phyloP scores from a whole-genome alignment of 2,888 invertebrate genomes.

The Tuberolachnus salignus region DNA sequence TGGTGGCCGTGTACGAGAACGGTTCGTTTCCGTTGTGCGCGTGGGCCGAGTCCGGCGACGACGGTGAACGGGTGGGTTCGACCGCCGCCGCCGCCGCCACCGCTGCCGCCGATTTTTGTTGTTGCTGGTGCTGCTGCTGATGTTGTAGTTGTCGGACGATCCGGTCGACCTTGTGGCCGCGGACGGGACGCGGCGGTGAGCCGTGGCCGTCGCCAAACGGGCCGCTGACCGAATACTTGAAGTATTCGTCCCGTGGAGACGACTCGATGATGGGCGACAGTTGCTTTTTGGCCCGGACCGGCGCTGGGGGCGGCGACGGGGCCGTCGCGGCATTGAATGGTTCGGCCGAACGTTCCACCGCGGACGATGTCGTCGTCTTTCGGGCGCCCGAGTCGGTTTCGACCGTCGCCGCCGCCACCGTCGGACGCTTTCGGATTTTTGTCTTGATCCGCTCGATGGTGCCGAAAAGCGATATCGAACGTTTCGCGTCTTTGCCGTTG shows the following conservation, averaged over 20 bases:
- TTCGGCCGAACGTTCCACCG: conserved; percentile 32
- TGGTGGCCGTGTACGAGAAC: conserved; percentile 74
- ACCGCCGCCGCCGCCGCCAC: conserved; percentile 61
- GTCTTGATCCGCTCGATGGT: conserved; percentile 54
- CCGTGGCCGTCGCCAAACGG: conserved; percentile 62
- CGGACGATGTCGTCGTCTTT: neutral
- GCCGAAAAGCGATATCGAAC: conserved; percentile 53
- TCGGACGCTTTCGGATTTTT: conserved; percentile 32
- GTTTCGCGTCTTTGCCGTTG: conserved; percentile 47
- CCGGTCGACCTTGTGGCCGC: conserved; percentile 68
- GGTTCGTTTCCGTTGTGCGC: conserved; percentile 77
- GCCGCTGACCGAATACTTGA: conserved; percentile 69
- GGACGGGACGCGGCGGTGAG: conserved; percentile 41
- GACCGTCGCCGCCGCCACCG: neutral
- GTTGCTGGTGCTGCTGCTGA: conserved; percentile 9
- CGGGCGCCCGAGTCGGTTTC: neutral
- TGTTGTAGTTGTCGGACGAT: conserved; percentile 74
- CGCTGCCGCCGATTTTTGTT: neutral
- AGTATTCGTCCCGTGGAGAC: conserved; percentile 65
- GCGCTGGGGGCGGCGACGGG: conserved; percentile 45
- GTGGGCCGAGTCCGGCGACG: conserved; percentile 66
- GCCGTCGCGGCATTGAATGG: neutral
- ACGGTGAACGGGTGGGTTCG: conserved; percentile 64
- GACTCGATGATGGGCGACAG: conserved; percentile 78
- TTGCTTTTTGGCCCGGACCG: conserved; percentile 69